These are phyloP conservation scores for Catamblyrhynchus diadema DNA, from an alignment of 2,797 vertebrate genomes.

Conservation along the genomic window DNA sequence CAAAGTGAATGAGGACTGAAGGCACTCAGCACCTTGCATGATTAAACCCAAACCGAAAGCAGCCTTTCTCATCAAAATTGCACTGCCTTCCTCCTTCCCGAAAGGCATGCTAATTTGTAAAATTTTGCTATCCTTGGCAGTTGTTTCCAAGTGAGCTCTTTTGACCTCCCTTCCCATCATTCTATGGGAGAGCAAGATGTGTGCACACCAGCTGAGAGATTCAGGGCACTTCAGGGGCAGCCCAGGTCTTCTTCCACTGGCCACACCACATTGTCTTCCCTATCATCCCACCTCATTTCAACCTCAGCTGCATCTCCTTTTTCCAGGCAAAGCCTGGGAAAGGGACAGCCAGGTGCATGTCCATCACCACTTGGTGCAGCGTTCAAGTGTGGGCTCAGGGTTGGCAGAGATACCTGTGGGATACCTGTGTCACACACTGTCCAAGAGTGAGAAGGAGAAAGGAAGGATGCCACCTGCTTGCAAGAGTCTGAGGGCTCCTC, in stretches of 20 bases:
- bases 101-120: neutral
- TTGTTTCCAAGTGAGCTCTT: slow-evolving; percentile 57
- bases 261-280: neutral
- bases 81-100: slow-evolving; percentile 19
- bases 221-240: neutral
- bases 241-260: neutral
- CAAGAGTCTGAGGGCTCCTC: neutral
- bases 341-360: neutral
- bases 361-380: neutral
- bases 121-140: slow-evolving; percentile 40
- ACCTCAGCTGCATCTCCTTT: neutral
- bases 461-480: neutral
- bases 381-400: neutral
- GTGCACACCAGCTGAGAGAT: neutral
- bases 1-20: neutral
- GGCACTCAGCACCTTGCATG: neutral
- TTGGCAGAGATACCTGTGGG: neutral
- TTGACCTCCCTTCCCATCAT: slow-evolving; percentile 9
- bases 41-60: slow-evolving; percentile 3
- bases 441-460: neutral
- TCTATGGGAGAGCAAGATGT: accelerated
- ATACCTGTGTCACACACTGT: neutral
- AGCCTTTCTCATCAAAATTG: slow-evolving; percentile 51
- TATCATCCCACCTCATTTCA: neutral
- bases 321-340: neutral